Conservation (phyloP, 1,140 invertebrate genomes). For the Trichonephila inaurata region DNA sequence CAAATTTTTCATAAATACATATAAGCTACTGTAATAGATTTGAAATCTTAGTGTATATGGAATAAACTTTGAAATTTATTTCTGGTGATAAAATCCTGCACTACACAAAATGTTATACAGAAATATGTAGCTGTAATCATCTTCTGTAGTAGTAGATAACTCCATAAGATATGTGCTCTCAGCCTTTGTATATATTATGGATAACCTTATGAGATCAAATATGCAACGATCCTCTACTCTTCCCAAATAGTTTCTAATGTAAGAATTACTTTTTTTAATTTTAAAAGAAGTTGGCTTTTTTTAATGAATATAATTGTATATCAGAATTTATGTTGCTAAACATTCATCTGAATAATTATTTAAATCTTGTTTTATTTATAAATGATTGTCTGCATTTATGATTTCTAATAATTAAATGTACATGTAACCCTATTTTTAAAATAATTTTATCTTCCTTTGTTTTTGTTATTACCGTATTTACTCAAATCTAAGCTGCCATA, state of each 20-base stretch:
- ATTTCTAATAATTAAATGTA: too few species aligned
- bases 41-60: slow-evolving; percentile 34
- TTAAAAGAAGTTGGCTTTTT: not conserved
- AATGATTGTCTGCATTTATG: too few species aligned
- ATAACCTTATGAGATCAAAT: slow-evolving; percentile 60
- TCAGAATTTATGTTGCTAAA: too few species aligned
- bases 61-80: slow-evolving; percentile 25
- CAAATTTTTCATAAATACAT: slow-evolving; percentile 58
- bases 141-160: slow-evolving; percentile 48
- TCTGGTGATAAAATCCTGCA: slow-evolving; percentile 50
- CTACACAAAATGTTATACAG: slow-evolving; percentile 51
- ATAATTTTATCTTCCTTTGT: too few species aligned
- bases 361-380: too few species aligned
- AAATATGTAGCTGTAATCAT: slow-evolving; percentile 47
- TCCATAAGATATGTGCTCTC: slow-evolving; percentile 22
- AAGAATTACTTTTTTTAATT: not conserved
- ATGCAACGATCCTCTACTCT: slow-evolving; percentile 40
- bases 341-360: too few species aligned
- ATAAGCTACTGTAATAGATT: slow-evolving; percentile 19
- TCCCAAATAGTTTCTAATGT: not conserved
- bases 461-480: too few species aligned
- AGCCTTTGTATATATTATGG: slow-evolving; percentile 33
- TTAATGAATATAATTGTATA: not conserved
- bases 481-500: too few species aligned
- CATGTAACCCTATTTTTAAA: too few species aligned